phyloP scores from a whole-genome alignment of 2,797 vertebrate genomes.

The Parotocinclus haroldoi region DNA sequence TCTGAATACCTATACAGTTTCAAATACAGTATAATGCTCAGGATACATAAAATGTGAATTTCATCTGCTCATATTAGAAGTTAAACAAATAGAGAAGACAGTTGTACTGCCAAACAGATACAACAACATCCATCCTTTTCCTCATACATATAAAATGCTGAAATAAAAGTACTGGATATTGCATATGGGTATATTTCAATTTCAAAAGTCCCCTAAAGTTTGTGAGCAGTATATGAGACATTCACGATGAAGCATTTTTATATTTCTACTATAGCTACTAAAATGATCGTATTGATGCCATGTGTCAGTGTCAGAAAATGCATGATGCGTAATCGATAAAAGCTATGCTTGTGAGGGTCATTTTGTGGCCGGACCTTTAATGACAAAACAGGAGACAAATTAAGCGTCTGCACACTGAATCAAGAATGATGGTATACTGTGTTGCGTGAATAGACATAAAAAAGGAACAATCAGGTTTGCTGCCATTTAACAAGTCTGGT shows the following conservation, averaged over 20 bases:
- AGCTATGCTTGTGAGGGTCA: constrained; percentile 52
- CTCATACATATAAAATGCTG: too few relatives aligned
- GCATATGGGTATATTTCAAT: too few relatives aligned
- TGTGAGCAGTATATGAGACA: constrained; percentile 48
- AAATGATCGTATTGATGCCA: constrained; percentile 49
- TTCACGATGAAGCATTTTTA: constrained; percentile 45
- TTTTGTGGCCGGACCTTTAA: constrained; percentile 56
- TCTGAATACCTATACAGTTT: too few relatives aligned
- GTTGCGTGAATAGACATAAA: constrained; percentile 25
- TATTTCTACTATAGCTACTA: constrained; percentile 36
- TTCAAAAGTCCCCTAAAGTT: too few relatives aligned
- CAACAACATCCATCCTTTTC: constrained; percentile 51
- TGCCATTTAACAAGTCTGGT: constrained; percentile 26
- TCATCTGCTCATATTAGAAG: too few relatives aligned
- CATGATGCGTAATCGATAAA: constrained; percentile 63
- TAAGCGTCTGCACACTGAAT: constrained; percentile 59
- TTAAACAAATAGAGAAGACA: too few relatives aligned
- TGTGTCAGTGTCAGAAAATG: constrained; percentile 52
- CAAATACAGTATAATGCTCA: too few relatives aligned
- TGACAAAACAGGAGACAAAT: constrained; percentile 69
- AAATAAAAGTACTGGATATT: too few relatives aligned
- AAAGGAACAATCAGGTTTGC: constrained; percentile 35
- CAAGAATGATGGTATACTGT: constrained; percentile 51
- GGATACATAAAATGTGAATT: too few relatives aligned
- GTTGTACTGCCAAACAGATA: not conserved